Base-by-base conservation (phyloP, 2,888 invertebrate species). In the Chironomus riparius region DNA sequence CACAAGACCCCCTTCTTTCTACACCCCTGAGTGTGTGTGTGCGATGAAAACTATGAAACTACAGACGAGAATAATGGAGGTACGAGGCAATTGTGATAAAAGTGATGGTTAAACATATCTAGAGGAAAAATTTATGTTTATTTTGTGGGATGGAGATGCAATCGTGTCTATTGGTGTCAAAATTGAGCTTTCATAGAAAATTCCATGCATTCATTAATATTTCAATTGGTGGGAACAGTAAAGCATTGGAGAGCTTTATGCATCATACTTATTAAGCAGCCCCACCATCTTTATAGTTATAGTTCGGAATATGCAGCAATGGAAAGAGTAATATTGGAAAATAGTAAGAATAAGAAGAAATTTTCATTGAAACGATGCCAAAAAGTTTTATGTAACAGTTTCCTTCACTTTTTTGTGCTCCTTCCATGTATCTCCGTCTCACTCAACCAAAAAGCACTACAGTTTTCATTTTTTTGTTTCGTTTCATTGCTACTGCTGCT, bases 381-480 rank as follows among this genome's bases (percentile, higher is more conserved):
- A 72, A 72, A 71, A 24, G 56, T 28, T 61, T 72, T 72, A 72
- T 62, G 62, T 72, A 72, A 72, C 72, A 38, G n/a, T 71, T 71
- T 71, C 22, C 71, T 71, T 71, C 24, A 47, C 56, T 56, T 56
- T 18, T 50, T 28, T 28, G 5, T 28, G 28, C 28, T 28, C 28
- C 28, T 12, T 65, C 21, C 24, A 24, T 10, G 12, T 65, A 18
- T 65, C 65, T 21, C 21, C 24, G 13, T 48, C 70, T 47, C 18
- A 47, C 21, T 69, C 48, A 18, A n/a, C n/a, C 70, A 3, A 47
- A 47, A 47, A 22, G n/a, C 56, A 56, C 56, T 56, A 56, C 15
- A 15, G 56, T 56, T 56, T 56, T 56, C 56, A 15, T 15, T 56
- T 56, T 56, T 56, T 18, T 56, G 18, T 56, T 56, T 56, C 18